phyloP scores from a whole-genome alignment of 2,113 vertebrate genomes.

The Engystomops pustulosus region DNA sequence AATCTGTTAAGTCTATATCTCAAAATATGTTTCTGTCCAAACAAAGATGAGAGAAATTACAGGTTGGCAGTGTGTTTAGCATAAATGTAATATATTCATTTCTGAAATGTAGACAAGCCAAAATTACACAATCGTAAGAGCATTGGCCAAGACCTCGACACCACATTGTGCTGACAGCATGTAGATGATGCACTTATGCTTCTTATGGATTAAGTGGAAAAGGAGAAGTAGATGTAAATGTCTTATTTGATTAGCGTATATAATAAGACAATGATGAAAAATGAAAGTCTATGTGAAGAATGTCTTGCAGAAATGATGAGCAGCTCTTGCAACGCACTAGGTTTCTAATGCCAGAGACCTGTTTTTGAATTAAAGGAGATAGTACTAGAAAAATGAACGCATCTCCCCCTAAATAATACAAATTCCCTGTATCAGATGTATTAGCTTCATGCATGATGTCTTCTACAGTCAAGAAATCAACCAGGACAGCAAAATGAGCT shows the following conservation, averaged over 20 bases:
- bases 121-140: not conserved
- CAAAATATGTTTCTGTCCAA: constrained; percentile 25
- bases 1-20: constrained; percentile 4
- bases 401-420: no score
- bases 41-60: not conserved
- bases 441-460: not conserved
- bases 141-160: constrained; percentile 3
- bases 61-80: not conserved
- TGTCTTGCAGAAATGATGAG: constrained; percentile 14
- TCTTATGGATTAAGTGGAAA: not conserved
- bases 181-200: not conserved
- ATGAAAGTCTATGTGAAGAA: constrained; percentile 2
- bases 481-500: constrained; percentile 7
- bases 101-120: not conserved
- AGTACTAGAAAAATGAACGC: no score
- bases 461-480: not conserved
- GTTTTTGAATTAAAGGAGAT: no score
- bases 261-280: not conserved
- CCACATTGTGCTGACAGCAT: not conserved
- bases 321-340: not conserved
- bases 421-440: not conserved
- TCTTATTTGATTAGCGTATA: constrained; percentile 6
- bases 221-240: constrained; percentile 39
- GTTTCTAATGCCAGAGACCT: not conserved
- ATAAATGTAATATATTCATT: constrained; percentile 24